Evolutionary conservation across 2,797 vertebrate species (phyloP).

Genomic region (Lateolabrax maculatus): DNA sequence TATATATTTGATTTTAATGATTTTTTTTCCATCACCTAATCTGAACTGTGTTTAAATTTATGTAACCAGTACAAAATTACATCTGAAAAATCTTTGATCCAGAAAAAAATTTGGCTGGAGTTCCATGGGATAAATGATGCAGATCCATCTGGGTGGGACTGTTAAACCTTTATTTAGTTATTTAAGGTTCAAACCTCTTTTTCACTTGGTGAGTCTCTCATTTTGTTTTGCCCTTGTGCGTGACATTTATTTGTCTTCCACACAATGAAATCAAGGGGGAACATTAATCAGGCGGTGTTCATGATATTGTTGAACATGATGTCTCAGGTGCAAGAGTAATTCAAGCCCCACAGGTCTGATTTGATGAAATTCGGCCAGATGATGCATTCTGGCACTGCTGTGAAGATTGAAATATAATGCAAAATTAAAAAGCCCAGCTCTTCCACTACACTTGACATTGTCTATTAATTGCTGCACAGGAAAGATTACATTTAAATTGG

Average conservation of each 20-base stretch:
- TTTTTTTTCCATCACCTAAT: too few species aligned
- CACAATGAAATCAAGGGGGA: constrained; percentile 15
- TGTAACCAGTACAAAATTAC: background rate
- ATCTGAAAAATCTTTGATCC: background rate
- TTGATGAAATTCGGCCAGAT: constrained; percentile 49
- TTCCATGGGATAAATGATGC: background rate
- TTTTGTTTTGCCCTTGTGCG: background rate
- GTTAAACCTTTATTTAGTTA: background rate
- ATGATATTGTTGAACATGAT: constrained; percentile 20
- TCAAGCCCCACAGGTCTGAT: constrained; percentile 39
- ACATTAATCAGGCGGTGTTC: constrained; percentile 32
- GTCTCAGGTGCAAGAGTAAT: constrained; percentile 39
- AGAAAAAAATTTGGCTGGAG: background rate
- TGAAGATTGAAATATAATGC: constrained; percentile 41
- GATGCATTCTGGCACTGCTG: constrained; percentile 33
- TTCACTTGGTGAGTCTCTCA: background rate
- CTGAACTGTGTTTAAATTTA: background rate
- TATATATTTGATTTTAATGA: too few species aligned
- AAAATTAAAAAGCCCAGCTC: background rate
- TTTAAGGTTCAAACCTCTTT: constrained; percentile 3
- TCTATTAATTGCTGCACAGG: background rate
- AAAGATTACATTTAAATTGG: constrained; percentile 2
- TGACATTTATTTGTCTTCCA: constrained; percentile 28
- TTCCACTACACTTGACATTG: background rate
- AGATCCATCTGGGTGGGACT: background rate